Conservation (phyloP, 2,888 invertebrate species). For the Cosmopolites sordidus region DNA sequence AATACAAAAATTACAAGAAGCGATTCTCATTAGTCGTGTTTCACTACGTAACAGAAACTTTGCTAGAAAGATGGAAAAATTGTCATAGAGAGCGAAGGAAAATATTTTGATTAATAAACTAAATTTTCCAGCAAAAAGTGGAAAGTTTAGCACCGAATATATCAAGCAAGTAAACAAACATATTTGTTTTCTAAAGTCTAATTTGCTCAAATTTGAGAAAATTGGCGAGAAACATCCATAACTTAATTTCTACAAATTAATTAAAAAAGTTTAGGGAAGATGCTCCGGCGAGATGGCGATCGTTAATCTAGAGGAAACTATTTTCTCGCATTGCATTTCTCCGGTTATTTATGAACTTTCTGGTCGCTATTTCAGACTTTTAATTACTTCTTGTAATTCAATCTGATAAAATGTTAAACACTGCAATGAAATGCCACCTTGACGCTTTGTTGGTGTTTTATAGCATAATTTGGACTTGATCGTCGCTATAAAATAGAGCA, state of each 20-base stretch:
- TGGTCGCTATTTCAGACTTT: slow-evolving; percentile 26
- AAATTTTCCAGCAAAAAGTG: too few species aligned
- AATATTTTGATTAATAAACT: too few species aligned
- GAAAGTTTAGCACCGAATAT: too few species aligned
- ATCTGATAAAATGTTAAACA: slow-evolving; percentile 28
- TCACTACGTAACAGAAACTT: too few species aligned
- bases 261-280: background rate
- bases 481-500: slow-evolving; percentile 8
- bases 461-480: slow-evolving; percentile 23
- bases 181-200: background rate
- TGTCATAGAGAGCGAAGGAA: too few species aligned
- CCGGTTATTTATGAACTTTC: slow-evolving; percentile 25
- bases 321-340: slow-evolving; percentile 23
- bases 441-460: slow-evolving; percentile 23
- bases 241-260: background rate
- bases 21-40: too few species aligned
- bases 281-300: slow-evolving; percentile 2
- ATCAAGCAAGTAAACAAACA: too few species aligned
- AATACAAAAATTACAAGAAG: too few species aligned
- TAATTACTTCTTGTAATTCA: slow-evolving; percentile 28
- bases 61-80: too few species aligned
- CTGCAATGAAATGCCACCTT: slow-evolving; percentile 21
- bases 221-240: background rate
- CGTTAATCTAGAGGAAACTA: slow-evolving; percentile 25
- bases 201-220: background rate